Conservation (phyloP, 2,888 invertebrate genomes). For the Apodemia mormo region DNA sequence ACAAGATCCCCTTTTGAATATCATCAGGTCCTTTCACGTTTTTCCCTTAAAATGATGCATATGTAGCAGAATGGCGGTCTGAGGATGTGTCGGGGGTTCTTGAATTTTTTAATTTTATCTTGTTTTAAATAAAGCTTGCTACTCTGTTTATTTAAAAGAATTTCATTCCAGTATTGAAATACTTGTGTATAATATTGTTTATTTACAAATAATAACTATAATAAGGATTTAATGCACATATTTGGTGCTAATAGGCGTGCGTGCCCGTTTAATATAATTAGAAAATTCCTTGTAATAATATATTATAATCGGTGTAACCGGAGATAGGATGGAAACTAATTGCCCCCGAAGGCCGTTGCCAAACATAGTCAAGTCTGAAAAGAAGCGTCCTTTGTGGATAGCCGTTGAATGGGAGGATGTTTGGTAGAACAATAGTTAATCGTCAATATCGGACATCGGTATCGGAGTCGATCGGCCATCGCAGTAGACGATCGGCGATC, state of each 20-base stretch:
- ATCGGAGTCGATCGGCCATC: conserved; percentile 26
- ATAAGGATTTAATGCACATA: not conserved
- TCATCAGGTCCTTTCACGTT: too few relatives aligned
- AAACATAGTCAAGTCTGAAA: conserved; percentile 12
- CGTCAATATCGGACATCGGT: conserved; percentile 10
- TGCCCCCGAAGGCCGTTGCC: conserved; percentile 11
- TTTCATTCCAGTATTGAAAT: not conserved
- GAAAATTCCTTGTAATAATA: conserved; percentile 2
- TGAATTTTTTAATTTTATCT: too few relatives aligned
- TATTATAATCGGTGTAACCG: conserved; percentile 8
- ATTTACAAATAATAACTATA: conserved; percentile 3
- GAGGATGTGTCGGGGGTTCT: too few relatives aligned
- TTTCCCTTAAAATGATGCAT: too few relatives aligned
- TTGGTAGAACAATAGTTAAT: conserved; percentile 11
- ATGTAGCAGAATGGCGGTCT: too few relatives aligned
- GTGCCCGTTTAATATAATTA: conserved; percentile 11
- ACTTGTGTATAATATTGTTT: not conserved
- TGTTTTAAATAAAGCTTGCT: too few relatives aligned
- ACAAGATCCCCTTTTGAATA: too few relatives aligned
- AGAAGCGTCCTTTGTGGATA: conserved; percentile 17
- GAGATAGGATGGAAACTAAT: conserved; percentile 15
- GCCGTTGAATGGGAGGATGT: conserved; percentile 50
- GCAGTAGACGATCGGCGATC: conserved; percentile 41
- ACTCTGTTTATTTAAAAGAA: not conserved
- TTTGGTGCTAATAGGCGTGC: conserved; percentile 7